Conservation (phyloP, 2,888 invertebrate species). For the Cosmia trapezina region DNA sequence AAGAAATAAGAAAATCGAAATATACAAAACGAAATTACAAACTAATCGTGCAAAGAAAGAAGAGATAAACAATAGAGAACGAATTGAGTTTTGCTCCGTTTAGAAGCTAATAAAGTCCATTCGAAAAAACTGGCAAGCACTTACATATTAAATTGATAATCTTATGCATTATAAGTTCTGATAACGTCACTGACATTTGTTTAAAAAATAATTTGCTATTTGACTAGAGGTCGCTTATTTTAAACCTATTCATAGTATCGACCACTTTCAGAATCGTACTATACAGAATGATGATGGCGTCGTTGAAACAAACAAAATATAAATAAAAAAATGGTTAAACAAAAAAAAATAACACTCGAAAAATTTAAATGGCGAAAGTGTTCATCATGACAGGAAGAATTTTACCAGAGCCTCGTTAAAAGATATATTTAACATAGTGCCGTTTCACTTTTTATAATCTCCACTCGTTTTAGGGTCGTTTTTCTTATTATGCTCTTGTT, state of each 20-base stretch:
- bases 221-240: conserved; percentile 83
- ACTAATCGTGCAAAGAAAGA: conserved; percentile 74
- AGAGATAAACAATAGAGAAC: conserved; percentile 70
- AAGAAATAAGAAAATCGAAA: conserved; percentile 75
- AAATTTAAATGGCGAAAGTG: conserved; percentile 71
- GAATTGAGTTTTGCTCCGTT: conserved; percentile 68
- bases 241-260: conserved; percentile 68
- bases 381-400: conserved; percentile 57
- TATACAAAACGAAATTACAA: conserved; percentile 78
- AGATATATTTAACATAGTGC: conserved; percentile 31
- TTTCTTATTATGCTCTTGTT: conserved; percentile 77
- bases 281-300: conserved; percentile 58
- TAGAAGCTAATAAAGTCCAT: conserved; percentile 77
- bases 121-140: conserved; percentile 86
- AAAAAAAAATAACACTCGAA: conserved; percentile 75
- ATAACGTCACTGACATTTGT: conserved; percentile 88
- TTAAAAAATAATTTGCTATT: conserved; percentile 77
- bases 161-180: conserved; percentile 88
- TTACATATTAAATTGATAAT: conserved; percentile 85
- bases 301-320: conserved; percentile 74
- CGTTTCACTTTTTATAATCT: conserved; percentile 76
- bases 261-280: conserved; percentile 58
- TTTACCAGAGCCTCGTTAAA: conserved; percentile 59
- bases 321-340: conserved; percentile 76
- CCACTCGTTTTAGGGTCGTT: conserved; percentile 70